Conservation (phyloP, 1,140 invertebrate genomes). For the Metopolophium dirhodum region DNA sequence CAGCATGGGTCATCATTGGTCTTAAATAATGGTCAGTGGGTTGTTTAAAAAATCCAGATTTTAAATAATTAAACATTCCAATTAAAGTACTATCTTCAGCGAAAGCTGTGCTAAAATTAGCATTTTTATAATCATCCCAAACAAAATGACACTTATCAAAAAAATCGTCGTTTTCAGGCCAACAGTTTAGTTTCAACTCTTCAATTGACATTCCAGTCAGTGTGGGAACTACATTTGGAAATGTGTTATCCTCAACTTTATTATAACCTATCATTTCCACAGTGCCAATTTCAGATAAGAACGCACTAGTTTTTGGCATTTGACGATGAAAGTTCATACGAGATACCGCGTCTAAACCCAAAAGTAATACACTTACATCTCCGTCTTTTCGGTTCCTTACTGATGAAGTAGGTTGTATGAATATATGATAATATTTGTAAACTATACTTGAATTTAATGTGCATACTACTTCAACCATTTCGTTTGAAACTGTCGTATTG, state of each 20-base stretch:
- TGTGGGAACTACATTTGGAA: slow-evolving; percentile 64
- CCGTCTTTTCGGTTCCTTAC: slow-evolving; percentile 62
- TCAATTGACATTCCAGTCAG: slow-evolving; percentile 61
- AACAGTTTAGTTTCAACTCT: slow-evolving; percentile 61
- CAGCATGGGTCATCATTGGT: slow-evolving; percentile 63
- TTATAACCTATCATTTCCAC: slow-evolving; percentile 64
- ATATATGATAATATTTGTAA: slow-evolving; percentile 62
- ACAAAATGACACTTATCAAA: slow-evolving; percentile 70
- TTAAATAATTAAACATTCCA: slow-evolving; percentile 63
- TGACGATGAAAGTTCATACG: slow-evolving; percentile 68
- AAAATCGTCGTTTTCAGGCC: slow-evolving; percentile 59
- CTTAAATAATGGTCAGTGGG: slow-evolving; percentile 66
- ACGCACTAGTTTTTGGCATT: slow-evolving; percentile 65
- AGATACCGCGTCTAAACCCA: slow-evolving; percentile 72
- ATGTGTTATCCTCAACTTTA: slow-evolving; percentile 65
- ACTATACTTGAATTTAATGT: slow-evolving; percentile 39
- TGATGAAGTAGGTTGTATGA: slow-evolving; percentile 58
- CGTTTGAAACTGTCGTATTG: slow-evolving; percentile 54
- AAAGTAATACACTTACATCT: slow-evolving; percentile 68
- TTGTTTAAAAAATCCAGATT: slow-evolving; percentile 62
- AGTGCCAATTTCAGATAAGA: slow-evolving; percentile 63
- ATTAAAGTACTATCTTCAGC: slow-evolving; percentile 64
- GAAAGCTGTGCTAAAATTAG: slow-evolving; percentile 65
- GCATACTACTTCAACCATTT: slow-evolving; percentile 60
- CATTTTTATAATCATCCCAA: slow-evolving; percentile 67